Evolutionary conservation across 2,113 vertebrate species (phyloP), one percentile per base, ranked within the genome.

Genomic region (Sylvietta virens): DNA sequence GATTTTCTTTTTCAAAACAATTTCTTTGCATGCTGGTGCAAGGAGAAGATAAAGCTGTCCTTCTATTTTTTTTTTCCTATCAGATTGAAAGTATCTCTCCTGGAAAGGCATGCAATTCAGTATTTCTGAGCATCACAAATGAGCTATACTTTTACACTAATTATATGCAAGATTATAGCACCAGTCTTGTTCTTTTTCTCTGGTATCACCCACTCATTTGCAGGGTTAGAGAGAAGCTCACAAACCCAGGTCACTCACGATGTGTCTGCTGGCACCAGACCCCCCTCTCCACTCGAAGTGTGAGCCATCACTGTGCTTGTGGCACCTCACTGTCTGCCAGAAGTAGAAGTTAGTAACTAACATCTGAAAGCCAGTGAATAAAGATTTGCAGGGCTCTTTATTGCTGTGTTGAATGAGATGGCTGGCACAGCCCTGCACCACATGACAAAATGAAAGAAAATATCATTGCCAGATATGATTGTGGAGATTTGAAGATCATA

Each of bases 1-100:
- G 50, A 67, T 85, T 93, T 87, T 33, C 61, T 45, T 94, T 90
- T 86, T 54, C 79, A 69, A 94, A 82, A 86, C 56, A 88, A 82
- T 39, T 31, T 67, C 60, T 93, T 90, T 70, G 54, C 54, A 31
- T 57, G 62, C 30, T 83, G 45, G n/a, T 73, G 21, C 45, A 86
- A 72, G 19, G n/a, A 76, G 79, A 81, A 84, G 35, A 64, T 81
- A 92, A 93, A 85, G 18, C n/a, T 72, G 19, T 37, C 30, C 20
- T 40, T 37, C 42, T 17, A 6, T 7, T 6, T 47, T 14, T 62
- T 20, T 62, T 62, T 27, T 6, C 13, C 45, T 71, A 79, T 35
- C 18, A 37, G 40, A 60, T 8, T 22, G n/a, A 62, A 91, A 81
- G 24, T 24, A 28, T 51, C 3, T 69, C 24, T 48, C 40, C 33